Evolutionary conservation across 2,113 vertebrate species (phyloP).

Genomic region (Poeciliopsis occidentalis): DNA sequence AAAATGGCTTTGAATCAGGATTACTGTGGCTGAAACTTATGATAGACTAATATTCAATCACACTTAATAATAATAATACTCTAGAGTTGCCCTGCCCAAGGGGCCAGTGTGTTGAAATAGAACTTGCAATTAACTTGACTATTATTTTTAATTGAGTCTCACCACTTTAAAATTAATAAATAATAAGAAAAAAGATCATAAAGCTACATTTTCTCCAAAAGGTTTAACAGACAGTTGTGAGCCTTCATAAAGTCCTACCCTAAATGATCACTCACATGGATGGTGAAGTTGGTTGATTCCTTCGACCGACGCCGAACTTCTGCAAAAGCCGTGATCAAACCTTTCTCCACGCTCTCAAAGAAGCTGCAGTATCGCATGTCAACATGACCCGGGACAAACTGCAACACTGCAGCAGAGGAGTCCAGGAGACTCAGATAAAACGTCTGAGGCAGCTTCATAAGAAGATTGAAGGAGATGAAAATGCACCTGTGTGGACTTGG

Average conservation of each 20-base stretch:
- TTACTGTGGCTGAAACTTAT: neutral
- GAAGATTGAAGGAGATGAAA: neutral
- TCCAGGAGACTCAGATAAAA: neutral
- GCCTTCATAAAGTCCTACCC: neutral
- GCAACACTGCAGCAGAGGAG: constrained; percentile 84
- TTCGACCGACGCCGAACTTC: constrained; percentile 85
- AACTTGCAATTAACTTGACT: too few relatives aligned
- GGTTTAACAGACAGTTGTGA: neutral
- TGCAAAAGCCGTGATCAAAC: constrained; percentile 85
- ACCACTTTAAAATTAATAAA: neutral
- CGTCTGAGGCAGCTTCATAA: neutral
- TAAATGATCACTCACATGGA: constrained; percentile 83
- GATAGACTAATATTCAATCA: neutral
- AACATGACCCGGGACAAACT: constrained; percentile 91
- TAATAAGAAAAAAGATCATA: neutral
- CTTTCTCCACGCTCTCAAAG: constrained; percentile 88
- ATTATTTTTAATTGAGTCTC: too few relatives aligned
- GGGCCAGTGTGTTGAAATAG: too few relatives aligned
- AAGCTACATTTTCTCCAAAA: neutral
- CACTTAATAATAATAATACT: too few relatives aligned
- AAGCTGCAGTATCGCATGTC: constrained; percentile 92
- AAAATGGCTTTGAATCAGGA: neutral
- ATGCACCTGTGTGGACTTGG: constrained; percentile 93
- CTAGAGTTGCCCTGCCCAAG: too few relatives aligned
- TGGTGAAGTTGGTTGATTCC: constrained; percentile 86